Percentiles rank a stretch among this genome's conserved stretches.
Conservation (phyloP, 2,113 vertebrate genomes). For the Anoplopoma fimbria region DNA sequence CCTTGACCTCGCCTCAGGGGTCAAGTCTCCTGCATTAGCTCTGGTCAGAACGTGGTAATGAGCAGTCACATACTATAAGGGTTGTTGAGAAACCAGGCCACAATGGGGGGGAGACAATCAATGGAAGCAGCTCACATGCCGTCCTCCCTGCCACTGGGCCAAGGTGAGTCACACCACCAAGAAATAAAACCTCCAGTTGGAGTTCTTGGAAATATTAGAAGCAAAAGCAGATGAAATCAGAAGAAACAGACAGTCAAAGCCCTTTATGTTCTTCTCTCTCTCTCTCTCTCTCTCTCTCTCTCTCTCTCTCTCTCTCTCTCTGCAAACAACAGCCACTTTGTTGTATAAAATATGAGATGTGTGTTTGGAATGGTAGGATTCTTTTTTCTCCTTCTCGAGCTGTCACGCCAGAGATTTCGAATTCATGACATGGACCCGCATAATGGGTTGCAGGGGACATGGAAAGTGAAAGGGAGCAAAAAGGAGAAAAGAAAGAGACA, state of each 20-base stretch:
- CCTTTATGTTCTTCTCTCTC: slow-evolving; percentile 24
- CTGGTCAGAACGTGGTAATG: slow-evolving; percentile 70
- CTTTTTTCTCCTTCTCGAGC: slow-evolving; percentile 25
- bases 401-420: slow-evolving; percentile 66
- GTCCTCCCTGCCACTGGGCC: slow-evolving; percentile 44
- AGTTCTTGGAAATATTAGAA: slow-evolving; percentile 42
- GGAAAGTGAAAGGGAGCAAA: slow-evolving; percentile 58
- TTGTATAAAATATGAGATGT: slow-evolving; percentile 77
- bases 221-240: slow-evolving; percentile 14
- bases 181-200: slow-evolving; percentile 32
- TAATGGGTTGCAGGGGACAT: slow-evolving; percentile 61
- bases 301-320: slow-evolving; percentile 33
- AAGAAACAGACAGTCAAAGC: slow-evolving; percentile 5
- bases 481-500: slow-evolving; percentile 37
- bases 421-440: slow-evolving; percentile 67
- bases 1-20: slow-evolving; percentile 74
- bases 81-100: slow-evolving; percentile 75
- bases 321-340: slow-evolving; percentile 65
- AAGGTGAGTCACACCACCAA: slow-evolving; percentile 55
- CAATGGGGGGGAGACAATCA: slow-evolving; percentile 12
- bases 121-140: slow-evolving; percentile 42
- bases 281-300: slow-evolving; percentile 35
- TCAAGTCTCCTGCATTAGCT: slow-evolving; percentile 68
- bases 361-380: slow-evolving; percentile 43
- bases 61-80: slow-evolving; percentile 72